phyloP scores from a whole-genome alignment of 2,888 invertebrate species.

The Trisateles emortualis region DNA sequence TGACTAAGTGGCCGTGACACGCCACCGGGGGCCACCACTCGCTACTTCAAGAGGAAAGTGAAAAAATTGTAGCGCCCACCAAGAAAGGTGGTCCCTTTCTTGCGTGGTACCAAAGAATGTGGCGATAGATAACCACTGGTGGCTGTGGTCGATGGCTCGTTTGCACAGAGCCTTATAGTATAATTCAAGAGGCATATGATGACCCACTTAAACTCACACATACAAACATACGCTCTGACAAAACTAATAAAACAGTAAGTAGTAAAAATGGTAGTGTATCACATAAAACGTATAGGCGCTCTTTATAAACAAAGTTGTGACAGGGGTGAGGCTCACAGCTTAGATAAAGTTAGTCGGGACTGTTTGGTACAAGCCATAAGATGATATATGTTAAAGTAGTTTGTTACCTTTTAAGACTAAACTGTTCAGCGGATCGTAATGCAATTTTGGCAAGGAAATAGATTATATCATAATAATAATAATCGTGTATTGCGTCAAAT shows the following conservation, averaged over 20 bases:
- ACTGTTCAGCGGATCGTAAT: too few relatives aligned
- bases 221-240: slow-evolving; percentile 9
- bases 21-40: too few relatives aligned
- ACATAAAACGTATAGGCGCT: slow-evolving; percentile 38
- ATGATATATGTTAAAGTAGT: background rate
- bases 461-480: too few relatives aligned
- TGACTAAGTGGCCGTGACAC: too few relatives aligned
- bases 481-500: too few relatives aligned
- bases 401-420: background rate
- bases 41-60: too few relatives aligned
- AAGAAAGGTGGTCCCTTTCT: too few relatives aligned
- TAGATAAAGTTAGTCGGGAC: slow-evolving; percentile 42
- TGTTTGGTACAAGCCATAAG: slow-evolving; percentile 6
- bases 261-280: slow-evolving; percentile 40
- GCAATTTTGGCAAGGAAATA: too few relatives aligned
- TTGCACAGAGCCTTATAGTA: background rate
- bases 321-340: slow-evolving; percentile 36
- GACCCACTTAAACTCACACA: slow-evolving; percentile 4
- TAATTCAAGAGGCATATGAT: background rate
- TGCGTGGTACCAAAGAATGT: too few relatives aligned
- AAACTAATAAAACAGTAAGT: slow-evolving; percentile 38
- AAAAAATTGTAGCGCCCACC: too few relatives aligned
- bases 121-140: too few relatives aligned
- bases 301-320: slow-evolving; percentile 48
- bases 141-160: too few relatives aligned